Conservation (phyloP, 2,113 vertebrate species). For the Aplodontia rufa region DNA sequence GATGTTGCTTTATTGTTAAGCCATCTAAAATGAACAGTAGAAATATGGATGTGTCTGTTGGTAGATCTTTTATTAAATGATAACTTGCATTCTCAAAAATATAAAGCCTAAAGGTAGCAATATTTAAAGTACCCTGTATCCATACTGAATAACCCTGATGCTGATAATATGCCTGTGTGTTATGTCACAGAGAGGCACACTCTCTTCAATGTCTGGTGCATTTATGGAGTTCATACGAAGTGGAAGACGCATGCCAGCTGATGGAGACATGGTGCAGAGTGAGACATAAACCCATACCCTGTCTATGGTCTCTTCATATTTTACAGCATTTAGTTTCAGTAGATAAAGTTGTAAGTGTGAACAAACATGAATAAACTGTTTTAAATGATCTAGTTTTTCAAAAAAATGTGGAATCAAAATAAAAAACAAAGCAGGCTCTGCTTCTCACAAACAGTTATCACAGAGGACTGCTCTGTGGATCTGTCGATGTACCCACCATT, state of each 20-base stretch:
- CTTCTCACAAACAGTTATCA: background rate
- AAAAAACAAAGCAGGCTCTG: background rate
- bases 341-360: background rate
- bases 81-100: background rate
- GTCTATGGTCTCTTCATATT: background rate
- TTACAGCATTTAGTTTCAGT: background rate
- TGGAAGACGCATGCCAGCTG: background rate
- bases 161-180: background rate
- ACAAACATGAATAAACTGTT: background rate
- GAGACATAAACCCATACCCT: background rate
- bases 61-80: background rate
- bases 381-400: background rate
- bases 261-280: background rate
- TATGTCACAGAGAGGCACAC: background rate
- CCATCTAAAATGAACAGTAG: background rate
- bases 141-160: background rate
- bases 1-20: background rate
- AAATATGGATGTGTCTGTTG: background rate
- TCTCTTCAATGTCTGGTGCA: background rate
- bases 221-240: background rate
- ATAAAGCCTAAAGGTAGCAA: background rate
- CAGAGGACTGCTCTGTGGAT: accelerated
- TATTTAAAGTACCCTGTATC: background rate
- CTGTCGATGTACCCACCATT: background rate
- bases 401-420: background rate